Conservation (phyloP, 2,113 vertebrate genomes). For the Toxotes chatareus region DNA sequence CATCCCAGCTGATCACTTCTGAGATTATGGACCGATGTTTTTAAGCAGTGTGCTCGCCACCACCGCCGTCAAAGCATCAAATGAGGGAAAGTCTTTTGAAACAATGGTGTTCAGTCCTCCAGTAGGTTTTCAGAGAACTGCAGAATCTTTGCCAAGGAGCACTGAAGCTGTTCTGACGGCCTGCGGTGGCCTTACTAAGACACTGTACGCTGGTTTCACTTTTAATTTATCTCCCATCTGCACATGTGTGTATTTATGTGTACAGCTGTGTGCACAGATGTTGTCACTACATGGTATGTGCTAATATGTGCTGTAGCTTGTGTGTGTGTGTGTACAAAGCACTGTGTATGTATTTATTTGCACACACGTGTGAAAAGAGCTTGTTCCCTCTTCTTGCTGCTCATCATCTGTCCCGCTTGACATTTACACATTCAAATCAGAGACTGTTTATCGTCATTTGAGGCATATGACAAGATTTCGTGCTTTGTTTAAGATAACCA, state of each 20-base stretch:
- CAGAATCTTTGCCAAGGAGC: not conserved
- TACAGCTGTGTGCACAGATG: not conserved
- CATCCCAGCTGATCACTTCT: not conserved
- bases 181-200: not conserved
- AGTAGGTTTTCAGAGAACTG: not conserved
- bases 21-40: not conserved
- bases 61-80: not conserved
- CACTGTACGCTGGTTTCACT: not conserved
- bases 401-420: slow-evolving; percentile 53
- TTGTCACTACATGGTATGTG: not conserved
- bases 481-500: slow-evolving; percentile 39
- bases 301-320: not conserved
- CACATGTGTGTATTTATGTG: not conserved
- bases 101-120: not conserved
- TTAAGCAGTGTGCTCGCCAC: not conserved
- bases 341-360: slow-evolving; percentile 46
- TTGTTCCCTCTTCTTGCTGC: slow-evolving; percentile 65
- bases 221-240: not conserved
- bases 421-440: slow-evolving; percentile 80
- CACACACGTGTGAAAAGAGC: slow-evolving; percentile 52
- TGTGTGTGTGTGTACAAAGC: not conserved
- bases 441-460: slow-evolving; percentile 45
- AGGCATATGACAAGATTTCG: slow-evolving; percentile 61
- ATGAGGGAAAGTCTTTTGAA: not conserved
- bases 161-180: not conserved